These are phyloP conservation scores for Rotaria sp. DNA, from an alignment of 2,888 invertebrate species.

Conservation along the genomic window DNA sequence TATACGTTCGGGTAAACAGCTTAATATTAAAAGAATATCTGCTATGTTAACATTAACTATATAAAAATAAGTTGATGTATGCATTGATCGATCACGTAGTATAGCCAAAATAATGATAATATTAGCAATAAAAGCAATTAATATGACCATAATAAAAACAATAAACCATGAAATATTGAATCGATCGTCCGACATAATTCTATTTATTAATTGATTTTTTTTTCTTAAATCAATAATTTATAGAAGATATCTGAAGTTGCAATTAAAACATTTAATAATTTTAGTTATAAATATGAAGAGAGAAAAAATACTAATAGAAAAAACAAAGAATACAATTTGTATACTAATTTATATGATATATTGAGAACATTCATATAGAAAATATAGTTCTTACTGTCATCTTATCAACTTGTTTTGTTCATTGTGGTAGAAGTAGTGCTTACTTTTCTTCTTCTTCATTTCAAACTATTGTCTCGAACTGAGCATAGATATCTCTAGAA, in stretches of 20 bases:
- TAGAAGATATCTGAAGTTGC: no score
- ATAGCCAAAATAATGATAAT: not conserved
- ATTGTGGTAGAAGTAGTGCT: not conserved
- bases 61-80: conserved; percentile 18
- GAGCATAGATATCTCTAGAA: not conserved
- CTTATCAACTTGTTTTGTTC: not conserved
- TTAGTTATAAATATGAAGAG: not conserved
- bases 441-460: not conserved
- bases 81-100: not conserved
- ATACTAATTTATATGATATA: no score
- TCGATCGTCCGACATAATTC: not conserved
- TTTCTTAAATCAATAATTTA: not conserved
- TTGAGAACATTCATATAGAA: not conserved
- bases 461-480: not conserved
- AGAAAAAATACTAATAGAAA: no score
- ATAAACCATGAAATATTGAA: not conserved
- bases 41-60: conserved; percentile 1
- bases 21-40: not conserved
- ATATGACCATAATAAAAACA: not conserved
- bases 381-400: not conserved
- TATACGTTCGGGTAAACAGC: conserved; percentile 8
- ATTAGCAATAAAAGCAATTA: conserved; percentile 12
- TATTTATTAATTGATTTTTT: not conserved
- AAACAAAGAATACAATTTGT: no score
- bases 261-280: no score